Percentiles rank a stretch among this genome's conserved stretches.
Conservation (phyloP, 2,797 vertebrate genomes). For the Rhynchonycteris naso region DNA sequence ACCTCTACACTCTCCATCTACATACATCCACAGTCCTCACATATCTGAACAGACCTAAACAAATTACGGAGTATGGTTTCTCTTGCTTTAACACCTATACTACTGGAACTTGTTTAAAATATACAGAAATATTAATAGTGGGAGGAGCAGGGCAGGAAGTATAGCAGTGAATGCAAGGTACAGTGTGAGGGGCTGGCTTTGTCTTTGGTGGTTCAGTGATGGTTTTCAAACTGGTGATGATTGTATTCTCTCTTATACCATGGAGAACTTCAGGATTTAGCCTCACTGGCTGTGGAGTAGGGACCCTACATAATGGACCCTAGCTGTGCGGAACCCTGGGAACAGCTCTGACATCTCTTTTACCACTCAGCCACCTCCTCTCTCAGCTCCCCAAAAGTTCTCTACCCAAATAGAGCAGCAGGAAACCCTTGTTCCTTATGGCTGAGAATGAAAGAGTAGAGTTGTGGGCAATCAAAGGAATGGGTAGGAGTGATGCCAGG, state of each 20-base stretch:
- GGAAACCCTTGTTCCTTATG: background rate
- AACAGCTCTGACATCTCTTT: background rate
- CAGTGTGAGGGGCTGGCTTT: background rate
- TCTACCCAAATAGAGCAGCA: background rate
- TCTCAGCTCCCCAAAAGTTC: background rate
- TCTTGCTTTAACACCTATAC: background rate
- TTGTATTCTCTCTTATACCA: background rate
- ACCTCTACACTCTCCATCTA: background rate
- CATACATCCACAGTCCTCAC: too few relatives aligned
- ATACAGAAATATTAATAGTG: background rate
- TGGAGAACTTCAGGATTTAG: background rate
- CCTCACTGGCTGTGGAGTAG: background rate
- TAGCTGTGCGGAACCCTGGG: background rate
- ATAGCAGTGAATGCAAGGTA: background rate
- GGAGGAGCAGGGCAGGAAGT: background rate
- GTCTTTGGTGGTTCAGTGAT: background rate
- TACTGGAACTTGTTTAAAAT: background rate
- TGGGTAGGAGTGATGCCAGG: background rate
- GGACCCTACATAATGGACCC: background rate
- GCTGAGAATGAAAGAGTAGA: background rate
- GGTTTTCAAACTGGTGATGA: background rate
- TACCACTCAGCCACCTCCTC: background rate
- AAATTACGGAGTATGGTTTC: background rate
- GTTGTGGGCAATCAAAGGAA: background rate
- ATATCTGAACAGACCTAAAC: background rate